Evolutionary conservation across 2,888 invertebrate species (phyloP), one percentile per base, ranked within the genome.

Genomic region (Eledona agricola): DNA sequence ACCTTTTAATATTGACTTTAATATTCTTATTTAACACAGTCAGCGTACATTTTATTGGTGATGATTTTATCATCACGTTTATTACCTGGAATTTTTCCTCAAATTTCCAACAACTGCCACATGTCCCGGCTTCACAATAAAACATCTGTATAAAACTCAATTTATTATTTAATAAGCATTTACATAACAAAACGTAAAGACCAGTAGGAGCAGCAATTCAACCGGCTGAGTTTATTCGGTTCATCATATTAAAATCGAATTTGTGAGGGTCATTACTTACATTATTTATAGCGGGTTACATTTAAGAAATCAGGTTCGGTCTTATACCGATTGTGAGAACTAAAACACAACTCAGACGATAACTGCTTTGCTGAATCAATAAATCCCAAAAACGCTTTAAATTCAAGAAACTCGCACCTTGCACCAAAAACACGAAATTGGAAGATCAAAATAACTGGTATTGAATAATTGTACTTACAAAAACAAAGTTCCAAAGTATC

Each of bases 161-260:
- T 51, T 59, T 56, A 60, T 60, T 60, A 46, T 46, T 46, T 46
- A 34, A 46, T 46, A 34, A 34, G 34, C 46, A 60, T 60, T 59
- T 59, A 55, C 60, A 60, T 61, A 55, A 61, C 56, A 59, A 59
- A 56, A 52, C 58, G 54, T 56, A 56, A 61, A 42, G 55, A 57
- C 61, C 59, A 52, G 59, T 55, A 61, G 56, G 46, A 46, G 35
- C 34, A 34, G 11, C 46, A 19, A 34, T 46, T 46, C 34, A 46
- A 46, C 46, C 46, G 46, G 17, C 34, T 23, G 13, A 34, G 34
- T 34, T 46, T 46, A 34, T 46, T 34, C 34, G 46, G 34, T 46
- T 46, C 34, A 46, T 46, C 34, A 26, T 46, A 46, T 46, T 46
- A 46, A 46, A 46, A 46, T 26, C 34, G 19, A 46, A 46, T 46